Base-by-base conservation (phyloP, 2,113 vertebrate species). In the Spilogale gracilis region DNA sequence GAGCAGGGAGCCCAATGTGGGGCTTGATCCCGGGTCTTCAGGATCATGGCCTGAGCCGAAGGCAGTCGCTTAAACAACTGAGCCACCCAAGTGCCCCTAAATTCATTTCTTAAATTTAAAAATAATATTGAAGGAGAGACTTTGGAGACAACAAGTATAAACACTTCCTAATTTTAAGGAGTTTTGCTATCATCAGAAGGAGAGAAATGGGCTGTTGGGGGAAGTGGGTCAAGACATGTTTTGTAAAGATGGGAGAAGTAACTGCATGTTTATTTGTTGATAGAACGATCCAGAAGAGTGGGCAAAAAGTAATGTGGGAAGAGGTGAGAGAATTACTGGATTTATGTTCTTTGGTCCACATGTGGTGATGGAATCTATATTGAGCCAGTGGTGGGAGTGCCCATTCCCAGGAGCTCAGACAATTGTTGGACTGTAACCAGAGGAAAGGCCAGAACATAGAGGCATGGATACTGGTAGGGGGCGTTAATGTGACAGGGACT, bases 211-310 rank as follows among this genome's bases (percentile, higher is more conserved):
- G 18, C 61, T 89, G 32, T 17, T 89, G n/a, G 71, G 18, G 20
- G 48, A 93, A 80, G 71, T 69, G 38, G 9, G 50, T 87, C 25
- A 88, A 76, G 43, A 32, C 1, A 3, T 48, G 7, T 65, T 73
- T 83, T 91, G 94, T 83, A 48, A 89, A 73, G 54, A 63, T 78
- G n/a, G 61, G 78, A 83, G 60, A 79, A 63, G 67, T 91, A 56
- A 89, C 18, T 54, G 43, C 21, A 38, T 71, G 9, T 84, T 76
- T 76, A 32, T 20, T 45, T 50, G 3, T 73, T 94, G 74, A 81
- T 73, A 67, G 58, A 82, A 16, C 2, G 14, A 84, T 56, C 73
- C 54, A 73, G 73, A n/a, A 78, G 78, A 71, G 67, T 69, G 54
- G 71, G 30, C 63, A 9, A 92, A 84, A 73, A 45, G 30, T 84